phyloP scores from a whole-genome alignment of 30 jellyfish, hydroid and myxozoan species.

The Hydra vulgaris region DNA sequence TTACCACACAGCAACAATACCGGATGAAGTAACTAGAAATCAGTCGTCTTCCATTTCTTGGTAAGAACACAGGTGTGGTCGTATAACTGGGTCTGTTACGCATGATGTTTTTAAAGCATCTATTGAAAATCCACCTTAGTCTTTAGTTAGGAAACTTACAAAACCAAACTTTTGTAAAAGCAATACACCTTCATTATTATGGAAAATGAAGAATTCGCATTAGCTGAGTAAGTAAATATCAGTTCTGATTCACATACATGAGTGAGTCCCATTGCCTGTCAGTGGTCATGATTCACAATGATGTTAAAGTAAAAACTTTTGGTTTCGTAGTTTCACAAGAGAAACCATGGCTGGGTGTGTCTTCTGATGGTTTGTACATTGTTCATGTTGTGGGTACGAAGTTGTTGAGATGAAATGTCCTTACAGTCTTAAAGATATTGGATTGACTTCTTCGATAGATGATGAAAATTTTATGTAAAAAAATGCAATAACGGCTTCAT shows the following conservation, averaged over 20 bases:
- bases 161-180: background rate
- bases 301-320: background rate
- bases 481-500: too few relatives aligned
- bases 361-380: background rate
- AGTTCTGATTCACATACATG: background rate
- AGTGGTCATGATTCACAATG: background rate
- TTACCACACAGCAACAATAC: background rate
- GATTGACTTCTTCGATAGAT: background rate
- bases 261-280: background rate
- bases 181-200: background rate
- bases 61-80: conserved; percentile 7
- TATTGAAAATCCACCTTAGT: background rate
- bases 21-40: conserved; percentile 12
- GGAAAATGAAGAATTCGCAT: background rate
- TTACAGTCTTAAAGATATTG: background rate
- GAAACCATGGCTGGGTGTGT: background rate
- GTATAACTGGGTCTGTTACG: conserved; percentile 10
- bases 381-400: conserved; percentile 4
- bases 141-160: background rate
- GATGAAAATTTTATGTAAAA: too few relatives aligned
- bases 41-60: conserved; percentile 4
- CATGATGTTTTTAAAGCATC: too few relatives aligned
- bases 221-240: background rate
- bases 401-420: conserved; percentile 8
- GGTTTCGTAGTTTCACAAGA: background rate